A percentile compares a stretch with the other conserved stretches of the same genome.
These are phyloP conservation scores for Epistrophe eligans DNA, from an alignment of 2,888 invertebrate genomes.

Conservation along the genomic window DNA sequence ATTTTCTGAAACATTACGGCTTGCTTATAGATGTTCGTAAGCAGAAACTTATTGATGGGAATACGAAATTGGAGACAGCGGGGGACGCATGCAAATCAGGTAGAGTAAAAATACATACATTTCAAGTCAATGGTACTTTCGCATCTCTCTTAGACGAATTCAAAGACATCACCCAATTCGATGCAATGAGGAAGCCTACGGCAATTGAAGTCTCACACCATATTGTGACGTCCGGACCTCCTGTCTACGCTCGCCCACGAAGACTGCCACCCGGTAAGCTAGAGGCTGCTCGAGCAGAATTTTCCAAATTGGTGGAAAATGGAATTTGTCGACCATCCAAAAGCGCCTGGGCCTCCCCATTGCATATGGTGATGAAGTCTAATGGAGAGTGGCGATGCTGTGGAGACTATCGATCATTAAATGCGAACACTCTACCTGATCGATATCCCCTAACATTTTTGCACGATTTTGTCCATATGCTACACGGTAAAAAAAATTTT, in stretches of 20 bases:
- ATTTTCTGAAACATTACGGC: too few species aligned
- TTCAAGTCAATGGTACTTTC: background rate
- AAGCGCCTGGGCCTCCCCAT: background rate
- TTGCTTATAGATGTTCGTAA: background rate
- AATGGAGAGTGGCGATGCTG: slow-evolving; percentile 19
- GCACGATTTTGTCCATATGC: background rate
- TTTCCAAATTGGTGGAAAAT: background rate
- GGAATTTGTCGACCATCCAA: background rate
- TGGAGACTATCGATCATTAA: slow-evolving; percentile 6
- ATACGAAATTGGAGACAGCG: background rate
- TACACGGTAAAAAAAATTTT: too few species aligned
- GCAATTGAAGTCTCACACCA: background rate
- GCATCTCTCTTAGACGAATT: background rate
- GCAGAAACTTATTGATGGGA: background rate
- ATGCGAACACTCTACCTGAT: slow-evolving; percentile 30
- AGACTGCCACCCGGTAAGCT: background rate
- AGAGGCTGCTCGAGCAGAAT: background rate
- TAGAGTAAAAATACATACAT: too few species aligned
- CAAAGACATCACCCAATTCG: background rate
- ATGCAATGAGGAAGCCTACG: background rate
- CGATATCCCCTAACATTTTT: slow-evolving; percentile 25
- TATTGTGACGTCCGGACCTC: background rate
- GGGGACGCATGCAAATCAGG: background rate
- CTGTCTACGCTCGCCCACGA: background rate
- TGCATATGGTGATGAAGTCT: background rate